These are phyloP conservation scores for Chrysolina haemoptera DNA, from an alignment of 2,888 invertebrate genomes.

Conservation along the genomic window DNA sequence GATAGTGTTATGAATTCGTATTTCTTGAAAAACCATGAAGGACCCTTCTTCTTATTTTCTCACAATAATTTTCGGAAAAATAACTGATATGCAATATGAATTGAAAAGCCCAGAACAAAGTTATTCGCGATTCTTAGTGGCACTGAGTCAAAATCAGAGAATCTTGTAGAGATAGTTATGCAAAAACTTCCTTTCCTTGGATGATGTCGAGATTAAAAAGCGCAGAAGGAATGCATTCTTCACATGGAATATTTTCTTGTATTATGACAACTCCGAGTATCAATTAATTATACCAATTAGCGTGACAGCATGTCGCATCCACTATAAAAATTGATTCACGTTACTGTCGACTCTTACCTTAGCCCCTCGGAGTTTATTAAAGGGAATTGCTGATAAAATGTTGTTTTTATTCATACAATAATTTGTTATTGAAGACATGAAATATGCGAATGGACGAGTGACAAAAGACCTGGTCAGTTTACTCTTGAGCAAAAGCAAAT, in stretches of 20 bases:
- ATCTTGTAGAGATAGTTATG: neutral
- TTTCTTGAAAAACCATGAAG: too few species aligned
- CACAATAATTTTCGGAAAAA: too few species aligned
- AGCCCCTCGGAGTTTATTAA: constrained; percentile 43
- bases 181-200: neutral
- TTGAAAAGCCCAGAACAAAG: too few species aligned
- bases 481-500: constrained; percentile 43
- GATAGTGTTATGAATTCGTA: too few species aligned
- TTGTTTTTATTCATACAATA: constrained; percentile 56
- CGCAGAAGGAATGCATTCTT: constrained; percentile 16
- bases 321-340: constrained; percentile 38
- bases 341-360: constrained; percentile 17
- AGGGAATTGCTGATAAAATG: constrained; percentile 46
- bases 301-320: constrained; percentile 30
- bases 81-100: too few species aligned
- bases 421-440: constrained; percentile 56
- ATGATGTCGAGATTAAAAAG: neutral
- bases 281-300: constrained; percentile 53
- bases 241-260: constrained; percentile 18
- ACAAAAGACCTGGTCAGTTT: constrained; percentile 50
- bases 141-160: neutral
- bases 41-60: too few species aligned
- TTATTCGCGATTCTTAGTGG: too few species aligned
- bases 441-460: constrained; percentile 53
- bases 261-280: constrained; percentile 40